These are phyloP conservation scores for Mirza zaza DNA, from an alignment of 2,113 vertebrate species.

Conservation along the genomic window DNA sequence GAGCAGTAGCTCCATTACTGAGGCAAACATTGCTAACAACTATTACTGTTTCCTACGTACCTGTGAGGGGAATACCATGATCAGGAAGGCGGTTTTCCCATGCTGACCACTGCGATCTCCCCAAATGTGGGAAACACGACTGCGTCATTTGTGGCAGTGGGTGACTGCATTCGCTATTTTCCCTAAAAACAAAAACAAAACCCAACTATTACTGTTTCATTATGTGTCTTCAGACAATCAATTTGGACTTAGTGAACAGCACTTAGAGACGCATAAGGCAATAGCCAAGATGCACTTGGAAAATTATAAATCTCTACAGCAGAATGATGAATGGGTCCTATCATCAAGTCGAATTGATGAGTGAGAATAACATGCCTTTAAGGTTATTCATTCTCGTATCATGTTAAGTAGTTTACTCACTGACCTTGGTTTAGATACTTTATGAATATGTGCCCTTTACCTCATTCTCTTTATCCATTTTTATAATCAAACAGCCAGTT, in stretches of 20 bases:
- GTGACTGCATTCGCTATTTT: no score
- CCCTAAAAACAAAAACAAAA: no score
- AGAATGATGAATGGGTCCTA: not conserved
- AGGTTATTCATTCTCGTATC: not conserved
- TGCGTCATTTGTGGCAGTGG: no score
- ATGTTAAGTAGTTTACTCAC: not conserved
- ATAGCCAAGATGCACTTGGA: not conserved
- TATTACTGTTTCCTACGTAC: not conserved
- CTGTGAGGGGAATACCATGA: no score
- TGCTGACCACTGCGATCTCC: no score
- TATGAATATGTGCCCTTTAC: not conserved
- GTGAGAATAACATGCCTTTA: not conserved
- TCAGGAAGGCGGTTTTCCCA: no score
- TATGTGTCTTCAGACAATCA: not conserved
- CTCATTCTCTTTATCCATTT: not conserved
- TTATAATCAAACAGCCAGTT: not conserved
- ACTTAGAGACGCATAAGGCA: not conserved
- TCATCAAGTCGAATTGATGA: not conserved
- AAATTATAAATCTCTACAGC: conserved; percentile 19
- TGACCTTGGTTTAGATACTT: not conserved
- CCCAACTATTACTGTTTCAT: not conserved
- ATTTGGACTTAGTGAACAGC: not conserved
- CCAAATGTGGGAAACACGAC: no score
- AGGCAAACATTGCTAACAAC: not conserved
- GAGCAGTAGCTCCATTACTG: not conserved